Evolutionary conservation across 92 coral and sea anemone genomes (phyloP).

Genomic region (Umimayanthus chanpuru): DNA sequence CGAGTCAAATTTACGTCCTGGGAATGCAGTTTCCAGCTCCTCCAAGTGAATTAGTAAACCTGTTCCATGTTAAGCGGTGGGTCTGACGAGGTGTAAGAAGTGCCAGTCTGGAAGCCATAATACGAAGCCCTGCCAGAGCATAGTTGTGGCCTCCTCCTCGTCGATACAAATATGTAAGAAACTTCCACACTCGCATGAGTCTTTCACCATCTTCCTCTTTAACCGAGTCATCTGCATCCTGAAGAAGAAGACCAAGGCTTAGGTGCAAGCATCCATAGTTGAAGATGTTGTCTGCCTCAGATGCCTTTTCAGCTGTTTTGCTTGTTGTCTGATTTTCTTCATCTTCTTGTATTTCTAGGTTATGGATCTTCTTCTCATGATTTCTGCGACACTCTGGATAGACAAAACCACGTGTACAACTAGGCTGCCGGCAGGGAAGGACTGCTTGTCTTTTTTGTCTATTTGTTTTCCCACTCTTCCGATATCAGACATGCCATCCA

Average conservation of each 20-base stretch:
- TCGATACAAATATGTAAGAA: slow-evolving; percentile 45
- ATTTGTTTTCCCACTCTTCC: no score
- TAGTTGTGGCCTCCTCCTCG: slow-evolving; percentile 54
- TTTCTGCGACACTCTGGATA: no score
- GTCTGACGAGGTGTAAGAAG: slow-evolving; percentile 58
- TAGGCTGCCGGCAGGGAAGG: no score
- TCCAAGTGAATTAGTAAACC: slow-evolving; percentile 47
- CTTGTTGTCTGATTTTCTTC: no score
- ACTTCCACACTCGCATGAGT: slow-evolving; percentile 58
- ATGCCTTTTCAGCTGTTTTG: no score
- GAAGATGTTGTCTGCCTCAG: no score
- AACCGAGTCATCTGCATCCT: slow-evolving; percentile 63
- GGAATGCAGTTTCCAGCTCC: slow-evolving; percentile 65
- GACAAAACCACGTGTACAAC: no score
- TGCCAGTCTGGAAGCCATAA: slow-evolving; percentile 47
- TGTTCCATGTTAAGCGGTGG: slow-evolving; percentile 68
- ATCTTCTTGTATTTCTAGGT: no score
- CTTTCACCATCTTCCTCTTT: slow-evolving; percentile 68
- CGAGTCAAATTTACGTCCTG: no score
- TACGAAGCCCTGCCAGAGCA: slow-evolving; percentile 67
- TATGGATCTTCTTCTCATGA: no score
- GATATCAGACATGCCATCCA: no score
- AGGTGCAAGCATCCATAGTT: slow-evolving; percentile 60
- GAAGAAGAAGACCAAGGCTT: slow-evolving; percentile 59
- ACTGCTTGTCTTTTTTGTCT: no score